Evolutionary conservation across 2,113 vertebrate species (phyloP), one percentile per base, ranked within the genome.

Genomic region (Gulo gulo): DNA sequence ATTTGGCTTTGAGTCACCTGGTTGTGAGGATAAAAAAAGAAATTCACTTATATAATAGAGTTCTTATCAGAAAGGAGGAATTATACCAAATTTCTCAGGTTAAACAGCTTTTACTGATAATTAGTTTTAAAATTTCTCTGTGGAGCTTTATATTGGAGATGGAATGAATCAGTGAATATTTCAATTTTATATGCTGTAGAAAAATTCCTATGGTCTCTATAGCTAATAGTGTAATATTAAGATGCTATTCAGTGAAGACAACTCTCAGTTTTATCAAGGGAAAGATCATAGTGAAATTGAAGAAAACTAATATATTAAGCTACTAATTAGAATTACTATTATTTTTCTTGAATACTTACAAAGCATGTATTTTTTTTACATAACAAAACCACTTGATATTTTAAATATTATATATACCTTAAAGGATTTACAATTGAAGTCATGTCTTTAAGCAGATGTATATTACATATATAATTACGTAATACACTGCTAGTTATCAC

Each of bases 331-430:
- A 94, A 83, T 86, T 69, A 29, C 10, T 85, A 36, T 31, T 73
- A 67, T 36, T 94, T 74, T 50, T 92, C 8, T 83, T 74, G 78
- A 97, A 88, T 95, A 96, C 3, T 45, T 95, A 82, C 31, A 93
- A 93, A 94, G 31, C 16, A 65, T 76, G 3, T 88, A 47, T 88
- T 4, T 88, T 86, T 23, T 91, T 96, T 92, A 42, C 11, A 63
- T 47, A 87, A 12, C 14, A 71, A 63, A 89, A 74, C 4, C 55
- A 59, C 92, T 94, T 83, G 79, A n/a, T 91, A 59, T 95, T 88
- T 94, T 97, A 91, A 94, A 57, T 24, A 55, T 11, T 86, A 8
- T 71, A 45, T 63, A 18, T 84, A 50, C 1, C 4, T 76, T 84
- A 52, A 91, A 91, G 14, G n/a, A 15, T 80, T 95, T 89, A 61